Percentiles rank a stretch among this genome's conserved stretches.
phyloP scores from a whole-genome alignment of 2,797 vertebrate species.

The Phalanger gymnotis region DNA sequence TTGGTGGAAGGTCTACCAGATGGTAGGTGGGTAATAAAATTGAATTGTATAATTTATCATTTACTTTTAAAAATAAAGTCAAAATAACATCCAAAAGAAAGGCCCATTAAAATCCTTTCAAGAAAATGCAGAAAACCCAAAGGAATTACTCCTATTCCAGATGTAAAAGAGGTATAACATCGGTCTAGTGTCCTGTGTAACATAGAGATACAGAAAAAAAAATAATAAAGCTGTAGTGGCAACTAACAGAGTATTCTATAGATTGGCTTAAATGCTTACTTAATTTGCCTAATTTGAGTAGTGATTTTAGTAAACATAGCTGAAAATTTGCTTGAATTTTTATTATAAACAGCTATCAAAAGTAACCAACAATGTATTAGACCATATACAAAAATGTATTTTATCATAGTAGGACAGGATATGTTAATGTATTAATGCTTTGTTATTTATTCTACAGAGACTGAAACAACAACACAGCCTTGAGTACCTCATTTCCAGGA shows the following conservation, averaged over 20 bases:
- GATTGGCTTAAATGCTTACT: not conserved
- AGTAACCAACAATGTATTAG: not conserved
- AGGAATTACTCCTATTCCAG: not conserved
- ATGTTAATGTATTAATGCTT: not conserved
- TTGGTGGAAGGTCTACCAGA: not conserved
- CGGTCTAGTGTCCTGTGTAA: not conserved
- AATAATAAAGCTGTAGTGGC: not conserved
- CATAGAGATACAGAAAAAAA: not conserved
- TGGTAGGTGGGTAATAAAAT: not conserved
- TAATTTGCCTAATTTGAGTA: not conserved
- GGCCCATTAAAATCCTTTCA: not conserved
- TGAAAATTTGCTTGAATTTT: constrained; percentile 17
- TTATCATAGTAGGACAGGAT: not conserved
- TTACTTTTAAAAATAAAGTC: not conserved
- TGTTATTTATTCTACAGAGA: constrained; percentile 22
- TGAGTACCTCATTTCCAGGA: not conserved
- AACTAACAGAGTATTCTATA: not conserved
- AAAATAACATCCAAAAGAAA: not conserved
- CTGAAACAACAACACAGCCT: not conserved
- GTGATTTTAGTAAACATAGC: constrained; percentile 9
- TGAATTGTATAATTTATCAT: not conserved
- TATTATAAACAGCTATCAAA: constrained; percentile 35
- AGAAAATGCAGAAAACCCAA: not conserved
- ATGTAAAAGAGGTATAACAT: not conserved
- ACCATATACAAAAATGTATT: not conserved